Evolutionary conservation across 1,140 invertebrate species (phyloP).

Genomic region (Orussus abietinus): DNA sequence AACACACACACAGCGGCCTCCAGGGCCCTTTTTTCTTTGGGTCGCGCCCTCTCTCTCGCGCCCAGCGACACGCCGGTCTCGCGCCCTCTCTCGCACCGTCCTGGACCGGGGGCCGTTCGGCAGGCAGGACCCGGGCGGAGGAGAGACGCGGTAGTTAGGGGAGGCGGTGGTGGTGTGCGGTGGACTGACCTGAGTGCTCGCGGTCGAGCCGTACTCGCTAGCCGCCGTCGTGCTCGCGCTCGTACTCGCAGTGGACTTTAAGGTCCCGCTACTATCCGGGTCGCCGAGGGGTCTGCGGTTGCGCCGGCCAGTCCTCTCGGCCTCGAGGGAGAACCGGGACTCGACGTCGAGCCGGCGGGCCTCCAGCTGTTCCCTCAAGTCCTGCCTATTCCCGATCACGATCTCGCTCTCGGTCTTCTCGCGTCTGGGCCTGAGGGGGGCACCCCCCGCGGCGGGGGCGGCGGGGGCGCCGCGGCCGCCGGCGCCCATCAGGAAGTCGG

Average conservation of each 20-base stretch:
- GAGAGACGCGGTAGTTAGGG: not conserved
- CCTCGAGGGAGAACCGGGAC: constrained; percentile 39
- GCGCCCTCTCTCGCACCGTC: no score
- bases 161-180: not conserved
- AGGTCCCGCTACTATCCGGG: constrained; percentile 41
- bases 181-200: constrained; percentile 48
- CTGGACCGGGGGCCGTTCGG: no score
- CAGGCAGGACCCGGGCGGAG: not conserved
- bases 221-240: no score
- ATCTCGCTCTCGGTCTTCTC: constrained; percentile 86
- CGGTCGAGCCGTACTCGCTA: constrained; percentile 49
- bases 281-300: constrained; percentile 46
- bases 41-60: no score
- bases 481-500: constrained; percentile 65
- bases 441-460: no score
- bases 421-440: constrained; percentile 69
- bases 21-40: no score
- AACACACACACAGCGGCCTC: no score
- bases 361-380: constrained; percentile 45
- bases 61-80: no score
- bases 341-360: constrained; percentile 52
- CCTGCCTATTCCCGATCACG: constrained; percentile 61
- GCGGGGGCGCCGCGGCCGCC: constrained; percentile 53
- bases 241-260: constrained; percentile 48
- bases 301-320: constrained; percentile 44